Evolutionary conservation across 2,888 invertebrate species (phyloP).

Genomic region (Syrphus vitripennis): DNA sequence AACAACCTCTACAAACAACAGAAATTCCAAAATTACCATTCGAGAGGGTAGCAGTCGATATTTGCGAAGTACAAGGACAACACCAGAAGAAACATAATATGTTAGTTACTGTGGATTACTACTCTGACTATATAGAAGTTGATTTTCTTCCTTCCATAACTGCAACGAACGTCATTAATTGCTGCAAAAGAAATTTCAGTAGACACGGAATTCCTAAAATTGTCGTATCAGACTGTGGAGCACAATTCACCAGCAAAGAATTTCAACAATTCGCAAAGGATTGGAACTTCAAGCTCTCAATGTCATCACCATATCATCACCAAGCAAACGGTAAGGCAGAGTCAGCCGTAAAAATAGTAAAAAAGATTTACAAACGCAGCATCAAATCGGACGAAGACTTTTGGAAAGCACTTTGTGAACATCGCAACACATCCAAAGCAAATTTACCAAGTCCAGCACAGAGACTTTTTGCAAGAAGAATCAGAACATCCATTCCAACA

Average conservation of each 20-base stretch:
- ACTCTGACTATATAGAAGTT: neutral
- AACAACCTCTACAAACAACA: neutral
- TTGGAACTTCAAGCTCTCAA: neutral
- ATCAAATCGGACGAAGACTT: too few species aligned
- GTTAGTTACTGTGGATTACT: neutral
- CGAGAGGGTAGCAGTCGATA: neutral
- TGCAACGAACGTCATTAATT: neutral
- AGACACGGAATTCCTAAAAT: conserved; percentile 2
- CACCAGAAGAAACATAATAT: neutral
- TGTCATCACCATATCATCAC: too few species aligned
- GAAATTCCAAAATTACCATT: neutral
- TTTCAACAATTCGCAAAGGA: neutral
- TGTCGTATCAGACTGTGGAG: neutral
- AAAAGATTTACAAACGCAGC: too few species aligned
- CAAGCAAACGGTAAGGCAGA: too few species aligned
- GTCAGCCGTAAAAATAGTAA: too few species aligned
- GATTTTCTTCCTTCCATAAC: neutral
- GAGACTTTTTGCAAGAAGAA: neutral
- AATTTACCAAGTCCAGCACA: neutral
- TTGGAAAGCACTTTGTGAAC: neutral
- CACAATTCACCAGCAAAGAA: neutral
- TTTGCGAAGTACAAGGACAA: neutral
- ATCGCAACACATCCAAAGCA: neutral
- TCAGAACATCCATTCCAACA: neutral
- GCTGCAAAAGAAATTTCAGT: conserved; percentile 4